Evolutionary conservation across 2,888 invertebrate genomes (phyloP), one percentile per base, ranked within the genome.

Genomic region (Homarus gammarus): DNA sequence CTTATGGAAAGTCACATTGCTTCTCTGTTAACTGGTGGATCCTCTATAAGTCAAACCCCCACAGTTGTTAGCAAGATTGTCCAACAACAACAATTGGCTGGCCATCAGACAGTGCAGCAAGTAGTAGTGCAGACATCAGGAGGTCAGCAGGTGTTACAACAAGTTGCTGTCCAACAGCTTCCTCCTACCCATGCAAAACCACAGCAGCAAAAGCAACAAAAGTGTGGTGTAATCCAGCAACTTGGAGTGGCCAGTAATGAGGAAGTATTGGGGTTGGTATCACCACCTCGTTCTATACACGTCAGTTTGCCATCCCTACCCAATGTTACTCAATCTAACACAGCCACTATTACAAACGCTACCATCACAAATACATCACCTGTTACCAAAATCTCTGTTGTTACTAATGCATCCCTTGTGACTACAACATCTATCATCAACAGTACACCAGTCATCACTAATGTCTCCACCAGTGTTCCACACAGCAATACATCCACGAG

Each of bases 1-100:
- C 70, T 92, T 10, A 90, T 92, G 92, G 92, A 92, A 73, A 92
- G 87, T 89, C 92, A 90, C 40, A 82, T 92, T 44, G 90, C 92
- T 31, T 90, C 92, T 15, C 77, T 92, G 8, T 81, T 92, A 33
- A 87, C 89, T 33, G 90, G 89, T 38, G 90, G 90, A 31, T 70
- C 90, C 12, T 49, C 82, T 40, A 31, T 88, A 49, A 89, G 70
- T 49, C 90, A 87, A 36, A 51, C 79, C 56, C 88, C 91, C 61
- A 77, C 91, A 27, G 84, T 91, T 61, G 88, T 91, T 27, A 91
- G 85, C 44, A 91, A 91, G 70, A 85, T 91, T 68, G 78, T 91
- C 27, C 91, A 91, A 64, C 84, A 84, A 51, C 90, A 90, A 64
- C 84, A 90, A 27, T 22, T 77, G 33, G 36, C 81, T 72, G 72